Percentiles rank a stretch among this genome's conserved stretches.
Conservation (phyloP, 2,797 vertebrate genomes). For the Glossophaga mutica region DNA sequence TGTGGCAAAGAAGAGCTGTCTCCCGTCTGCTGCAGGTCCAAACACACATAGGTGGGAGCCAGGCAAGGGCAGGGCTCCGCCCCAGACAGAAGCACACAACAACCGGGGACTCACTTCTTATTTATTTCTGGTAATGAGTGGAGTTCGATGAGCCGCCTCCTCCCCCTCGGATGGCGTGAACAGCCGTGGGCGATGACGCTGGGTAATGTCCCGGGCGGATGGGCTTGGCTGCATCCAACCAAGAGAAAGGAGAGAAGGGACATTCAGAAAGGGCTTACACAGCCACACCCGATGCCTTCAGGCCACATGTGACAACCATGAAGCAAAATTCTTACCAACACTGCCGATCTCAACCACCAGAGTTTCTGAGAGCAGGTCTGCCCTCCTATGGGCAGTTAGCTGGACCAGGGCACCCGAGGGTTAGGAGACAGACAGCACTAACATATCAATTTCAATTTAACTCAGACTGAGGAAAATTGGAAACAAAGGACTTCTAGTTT, state of each 20-base stretch:
- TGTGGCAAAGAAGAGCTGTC: background rate
- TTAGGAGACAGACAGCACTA: background rate
- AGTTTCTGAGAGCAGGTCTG: background rate
- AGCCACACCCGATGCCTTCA: background rate
- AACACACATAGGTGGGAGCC: background rate
- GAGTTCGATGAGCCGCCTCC: conserved; percentile 81
- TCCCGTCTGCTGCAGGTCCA: background rate
- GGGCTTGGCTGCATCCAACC: conserved; percentile 89
- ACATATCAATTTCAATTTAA: background rate
- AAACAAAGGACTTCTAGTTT: background rate
- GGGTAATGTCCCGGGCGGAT: conserved; percentile 94
- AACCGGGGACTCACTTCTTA: conserved; percentile 71
- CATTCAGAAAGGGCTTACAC: background rate
- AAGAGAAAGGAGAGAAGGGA: background rate
- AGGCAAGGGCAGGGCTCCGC: background rate
- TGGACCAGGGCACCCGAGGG: background rate
- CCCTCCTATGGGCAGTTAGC: background rate
- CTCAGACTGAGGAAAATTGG: background rate
- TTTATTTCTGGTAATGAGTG: conserved; percentile 86
- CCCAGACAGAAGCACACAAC: background rate
- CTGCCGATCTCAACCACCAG: background rate
- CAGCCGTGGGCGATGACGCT: conserved; percentile 85
- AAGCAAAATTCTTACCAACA: background rate
- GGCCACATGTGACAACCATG: background rate
- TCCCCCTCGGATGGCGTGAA: conserved; percentile 85